These are phyloP conservation scores for Sycophila sp. DNA, from an alignment of 1,140 invertebrate genomes.

Conservation along the genomic window DNA sequence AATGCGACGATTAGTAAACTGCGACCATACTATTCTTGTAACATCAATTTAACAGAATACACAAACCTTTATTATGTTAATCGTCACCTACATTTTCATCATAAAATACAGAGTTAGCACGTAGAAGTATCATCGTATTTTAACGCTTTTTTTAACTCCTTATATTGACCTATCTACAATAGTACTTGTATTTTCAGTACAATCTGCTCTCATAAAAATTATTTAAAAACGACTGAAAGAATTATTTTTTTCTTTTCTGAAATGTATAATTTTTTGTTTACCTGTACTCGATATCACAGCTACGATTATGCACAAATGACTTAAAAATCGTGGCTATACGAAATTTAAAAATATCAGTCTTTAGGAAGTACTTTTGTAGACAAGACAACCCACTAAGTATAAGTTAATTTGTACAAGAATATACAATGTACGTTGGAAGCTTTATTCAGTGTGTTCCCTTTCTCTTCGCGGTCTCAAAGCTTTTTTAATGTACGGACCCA, in stretches of 20 bases:
- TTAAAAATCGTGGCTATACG: too few relatives aligned
- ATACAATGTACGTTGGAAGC: not conserved
- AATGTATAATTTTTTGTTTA: not conserved
- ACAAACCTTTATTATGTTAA: too few relatives aligned
- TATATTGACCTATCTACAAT: not conserved
- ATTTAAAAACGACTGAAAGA: too few relatives aligned
- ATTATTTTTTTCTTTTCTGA: not conserved
- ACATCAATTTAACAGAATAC: too few relatives aligned
- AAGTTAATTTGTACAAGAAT: slow-evolving; percentile 17
- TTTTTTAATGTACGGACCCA: slow-evolving; percentile 60
- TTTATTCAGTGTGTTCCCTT: not conserved
- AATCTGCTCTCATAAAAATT: too few relatives aligned
- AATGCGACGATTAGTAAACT: too few relatives aligned
- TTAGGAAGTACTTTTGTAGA: slow-evolving; percentile 9
- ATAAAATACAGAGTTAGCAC: too few relatives aligned
- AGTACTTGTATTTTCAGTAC: not conserved
- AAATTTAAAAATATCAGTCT: slow-evolving; percentile 1
- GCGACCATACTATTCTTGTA: not conserved
- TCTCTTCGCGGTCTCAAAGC: not conserved
- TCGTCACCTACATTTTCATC: too few relatives aligned
- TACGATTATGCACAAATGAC: too few relatives aligned
- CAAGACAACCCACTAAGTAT: not conserved
- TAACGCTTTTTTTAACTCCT: not conserved
- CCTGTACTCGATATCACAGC: too few relatives aligned
- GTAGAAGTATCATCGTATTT: too few relatives aligned